A percentile compares a stretch with the other conserved stretches of the same genome.
phyloP scores from a whole-genome alignment of 2,113 vertebrate genomes.

The Hyperopisus bebe region DNA sequence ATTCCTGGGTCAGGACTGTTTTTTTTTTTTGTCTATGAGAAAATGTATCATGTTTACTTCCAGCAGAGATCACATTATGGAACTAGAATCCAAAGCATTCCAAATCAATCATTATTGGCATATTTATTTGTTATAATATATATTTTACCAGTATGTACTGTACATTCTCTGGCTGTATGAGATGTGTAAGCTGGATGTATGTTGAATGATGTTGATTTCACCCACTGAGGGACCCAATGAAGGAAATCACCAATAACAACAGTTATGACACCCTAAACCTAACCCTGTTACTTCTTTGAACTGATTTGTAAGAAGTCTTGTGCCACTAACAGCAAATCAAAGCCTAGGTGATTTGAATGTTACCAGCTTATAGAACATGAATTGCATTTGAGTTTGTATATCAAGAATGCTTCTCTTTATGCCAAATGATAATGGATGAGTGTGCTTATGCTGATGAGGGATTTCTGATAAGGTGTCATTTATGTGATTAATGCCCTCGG shows the following conservation, averaged over 20 bases:
- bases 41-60: background rate
- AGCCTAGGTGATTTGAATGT: background rate
- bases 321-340: background rate
- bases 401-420: background rate
- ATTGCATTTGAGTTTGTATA: background rate
- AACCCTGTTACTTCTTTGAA: background rate
- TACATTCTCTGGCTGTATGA: background rate
- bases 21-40: background rate
- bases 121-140: background rate
- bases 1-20: background rate
- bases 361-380: background rate
- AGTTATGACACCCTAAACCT: background rate
- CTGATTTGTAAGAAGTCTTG: background rate
- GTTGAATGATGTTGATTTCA: background rate
- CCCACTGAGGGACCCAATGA: background rate
- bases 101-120: background rate
- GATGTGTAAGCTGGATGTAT: background rate
- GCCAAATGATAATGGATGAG: background rate
- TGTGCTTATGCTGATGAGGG: background rate
- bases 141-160: background rate
- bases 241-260: background rate
- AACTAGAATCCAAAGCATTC: background rate
- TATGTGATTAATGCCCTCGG: conserved; percentile 58
- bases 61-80: background rate
- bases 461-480: conserved; percentile 6